Evolutionary conservation across 2,888 invertebrate genomes (phyloP), one percentile per base, ranked within the genome.

Genomic region (Dryadula phaetusa): DNA sequence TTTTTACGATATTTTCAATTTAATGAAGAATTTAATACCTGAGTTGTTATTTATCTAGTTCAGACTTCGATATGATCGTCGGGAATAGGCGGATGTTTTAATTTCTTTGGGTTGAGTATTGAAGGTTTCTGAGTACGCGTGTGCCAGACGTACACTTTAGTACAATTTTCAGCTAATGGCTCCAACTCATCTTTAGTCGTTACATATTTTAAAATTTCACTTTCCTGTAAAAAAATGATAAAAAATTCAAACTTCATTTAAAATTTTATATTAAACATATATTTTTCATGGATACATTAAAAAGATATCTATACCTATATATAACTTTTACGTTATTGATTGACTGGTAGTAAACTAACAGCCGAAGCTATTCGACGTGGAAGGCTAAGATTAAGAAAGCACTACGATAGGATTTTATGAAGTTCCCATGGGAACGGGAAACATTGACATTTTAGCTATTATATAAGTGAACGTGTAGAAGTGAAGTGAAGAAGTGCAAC

Each of bases 91-190:
- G 75, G 93, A 34, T 71, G 93, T 80, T 78, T 94, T 83, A 79
- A 90, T 92, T 87, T 97, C 96, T 83, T 96, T 93, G 77, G 82
- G 70, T 84, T 86, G n/a, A 93, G 94, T 64, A 99, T 93, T 54
- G 95, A 95, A 0, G 98, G 96, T 77, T 96, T 95, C 84, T 99
- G 98, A 0, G 99, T 99, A 78, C 99, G 94, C 3, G 99, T 99
- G 82, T 99, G 99, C 99, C 99, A 99, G 0, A 99, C 99, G 71
- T 97, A 96, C n/a, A 99, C 97, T 92, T 98, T 97, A 0, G 97
- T 96, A 80, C 99, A 99, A 75, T 95, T 95, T 73, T 97, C 96
- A 0, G 99, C 99, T 70, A 97, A 90, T 0, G 99, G 98, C 85
- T 99, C 99, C 62, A 99, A 85, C 54, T 98, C 95, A 4, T 95